Evolutionary conservation across 2,797 vertebrate species (phyloP).

Genomic region (Coilia nasus): DNA sequence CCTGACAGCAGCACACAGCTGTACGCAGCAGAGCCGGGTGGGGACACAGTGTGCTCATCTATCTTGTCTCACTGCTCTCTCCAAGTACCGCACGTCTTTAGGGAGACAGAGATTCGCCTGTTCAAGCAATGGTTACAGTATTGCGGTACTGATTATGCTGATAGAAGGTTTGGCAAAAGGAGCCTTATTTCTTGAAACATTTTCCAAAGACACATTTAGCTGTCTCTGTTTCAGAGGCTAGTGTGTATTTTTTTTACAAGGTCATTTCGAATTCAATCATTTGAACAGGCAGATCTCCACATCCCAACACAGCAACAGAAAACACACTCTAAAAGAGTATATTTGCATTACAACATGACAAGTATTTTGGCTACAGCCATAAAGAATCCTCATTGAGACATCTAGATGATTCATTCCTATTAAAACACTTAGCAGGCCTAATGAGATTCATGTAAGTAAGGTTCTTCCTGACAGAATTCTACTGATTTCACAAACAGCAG

Average conservation of each 20-base stretch:
- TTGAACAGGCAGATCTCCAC: neutral
- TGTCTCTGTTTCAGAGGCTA: neutral
- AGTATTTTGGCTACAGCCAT: neutral
- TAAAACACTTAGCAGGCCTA: neutral
- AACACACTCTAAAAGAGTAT: neutral
- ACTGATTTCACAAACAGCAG: no score
- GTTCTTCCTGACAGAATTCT: no score
- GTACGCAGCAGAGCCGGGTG: neutral
- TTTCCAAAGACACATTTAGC: neutral
- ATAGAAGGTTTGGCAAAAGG: neutral
- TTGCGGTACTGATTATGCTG: neutral
- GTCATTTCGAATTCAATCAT: neutral
- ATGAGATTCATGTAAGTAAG: no score
- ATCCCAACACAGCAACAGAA: neutral
- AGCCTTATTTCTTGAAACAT: neutral
- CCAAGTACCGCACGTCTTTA: neutral
- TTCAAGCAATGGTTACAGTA: neutral
- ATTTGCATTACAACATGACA: neutral
- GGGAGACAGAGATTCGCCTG: neutral
- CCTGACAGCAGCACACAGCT: neutral
- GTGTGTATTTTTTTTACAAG: neutral
- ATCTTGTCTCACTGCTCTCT: no score
- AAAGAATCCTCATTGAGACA: neutral
- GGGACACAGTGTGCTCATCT: constrained; percentile 15
- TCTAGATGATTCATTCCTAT: neutral